These are phyloP conservation scores for Butorides virescens DNA, from an alignment of 2,113 vertebrate species.

Conservation along the genomic window DNA sequence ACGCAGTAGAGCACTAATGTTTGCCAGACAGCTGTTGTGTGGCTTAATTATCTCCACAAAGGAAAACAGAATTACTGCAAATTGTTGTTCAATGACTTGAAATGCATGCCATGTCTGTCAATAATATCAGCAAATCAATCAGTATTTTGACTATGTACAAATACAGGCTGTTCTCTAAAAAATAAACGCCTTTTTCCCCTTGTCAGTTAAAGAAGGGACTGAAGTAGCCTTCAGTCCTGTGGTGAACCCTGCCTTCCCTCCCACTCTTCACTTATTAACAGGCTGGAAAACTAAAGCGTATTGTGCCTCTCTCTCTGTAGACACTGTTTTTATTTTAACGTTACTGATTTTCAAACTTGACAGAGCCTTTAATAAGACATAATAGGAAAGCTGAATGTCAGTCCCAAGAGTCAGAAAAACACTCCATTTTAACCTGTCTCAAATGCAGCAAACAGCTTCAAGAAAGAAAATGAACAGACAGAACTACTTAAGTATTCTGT, in stretches of 20 bases:
- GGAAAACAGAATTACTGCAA: constrained; percentile 25
- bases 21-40: constrained; percentile 7
- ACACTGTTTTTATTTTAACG: constrained; percentile 47
- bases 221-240: not conserved
- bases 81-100: not conserved
- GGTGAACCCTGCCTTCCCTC: not conserved
- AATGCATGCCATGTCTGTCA: not conserved
- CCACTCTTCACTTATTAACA: not conserved
- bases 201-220: not conserved
- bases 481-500: not conserved
- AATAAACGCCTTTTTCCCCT: not conserved
- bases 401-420: constrained; percentile 38
- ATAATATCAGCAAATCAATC: not conserved
- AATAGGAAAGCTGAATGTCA: constrained; percentile 38
- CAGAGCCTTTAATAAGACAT: constrained; percentile 45
- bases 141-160: not conserved
- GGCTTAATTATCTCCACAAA: constrained; percentile 24
- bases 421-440: constrained; percentile 32
- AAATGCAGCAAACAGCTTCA: constrained; percentile 37
- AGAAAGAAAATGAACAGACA: not conserved
- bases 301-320: not conserved
- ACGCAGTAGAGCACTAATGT: not conserved
- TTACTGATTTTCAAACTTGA: constrained; percentile 35
- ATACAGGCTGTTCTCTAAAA: not conserved
- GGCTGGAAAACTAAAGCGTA: not conserved